These are phyloP conservation scores for Nineta flava DNA, from an alignment of 2,888 invertebrate species.

Conservation along the genomic window DNA sequence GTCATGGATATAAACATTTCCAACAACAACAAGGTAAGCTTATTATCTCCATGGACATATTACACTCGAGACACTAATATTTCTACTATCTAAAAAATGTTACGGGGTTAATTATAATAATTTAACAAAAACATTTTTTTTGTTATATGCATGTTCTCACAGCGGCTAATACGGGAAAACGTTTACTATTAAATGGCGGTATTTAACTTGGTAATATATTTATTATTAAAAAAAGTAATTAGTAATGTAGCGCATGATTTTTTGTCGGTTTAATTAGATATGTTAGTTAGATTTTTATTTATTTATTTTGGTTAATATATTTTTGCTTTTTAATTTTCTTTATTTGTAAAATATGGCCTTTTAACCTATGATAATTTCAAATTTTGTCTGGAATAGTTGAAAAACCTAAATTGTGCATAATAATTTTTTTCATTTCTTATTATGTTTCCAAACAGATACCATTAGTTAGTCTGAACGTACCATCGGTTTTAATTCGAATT, in stretches of 20 bases:
- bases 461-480: no score
- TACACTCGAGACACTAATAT: background rate
- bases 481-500: no score
- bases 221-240: background rate
- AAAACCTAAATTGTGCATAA: no score
- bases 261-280: background rate
- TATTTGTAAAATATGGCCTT: no score
- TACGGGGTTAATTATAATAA: no score
- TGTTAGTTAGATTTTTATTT: background rate
- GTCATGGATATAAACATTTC: slow-evolving; percentile 60
- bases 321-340: no score
- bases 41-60: slow-evolving; percentile 4
- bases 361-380: no score
- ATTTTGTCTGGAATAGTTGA: no score
- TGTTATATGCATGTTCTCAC: slow-evolving; percentile 2
- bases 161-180: slow-evolving; percentile 4
- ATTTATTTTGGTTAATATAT: background rate
- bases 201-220: background rate
- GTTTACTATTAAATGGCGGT: slow-evolving; percentile 2
- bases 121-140: background rate
- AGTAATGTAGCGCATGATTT: background rate
- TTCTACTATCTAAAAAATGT: no score
- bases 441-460: no score
- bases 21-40: slow-evolving; percentile 75
- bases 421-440: no score